A percentile compares a stretch with the other conserved stretches of the same genome.
phyloP scores from a whole-genome alignment of 1,140 invertebrate species.

The Neodiprion fabricii region DNA sequence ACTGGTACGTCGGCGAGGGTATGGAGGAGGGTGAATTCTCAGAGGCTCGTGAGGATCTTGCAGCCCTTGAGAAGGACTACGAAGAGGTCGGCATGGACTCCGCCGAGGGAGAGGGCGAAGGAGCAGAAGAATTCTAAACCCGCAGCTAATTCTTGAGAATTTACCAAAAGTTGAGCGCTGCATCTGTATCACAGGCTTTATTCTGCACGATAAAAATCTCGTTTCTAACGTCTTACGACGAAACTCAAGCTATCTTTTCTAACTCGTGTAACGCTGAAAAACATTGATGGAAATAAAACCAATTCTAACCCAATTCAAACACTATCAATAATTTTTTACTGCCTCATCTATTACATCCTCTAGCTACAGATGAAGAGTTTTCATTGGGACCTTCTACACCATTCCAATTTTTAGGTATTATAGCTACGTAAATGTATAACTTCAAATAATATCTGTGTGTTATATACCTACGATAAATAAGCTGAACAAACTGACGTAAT shows the following conservation, averaged over 20 bases:
- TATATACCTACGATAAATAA: too few relatives aligned
- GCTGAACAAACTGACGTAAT: too few relatives aligned
- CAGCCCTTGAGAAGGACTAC: constrained; percentile 85
- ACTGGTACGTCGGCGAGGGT: constrained; percentile 87
- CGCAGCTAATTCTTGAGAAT: neutral
- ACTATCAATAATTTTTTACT: neutral
- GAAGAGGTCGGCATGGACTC: constrained; percentile 82
- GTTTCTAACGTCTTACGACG: neutral
- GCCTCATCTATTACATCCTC: neutral
- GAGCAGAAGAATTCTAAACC: constrained; percentile 73
- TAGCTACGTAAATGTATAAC: too few relatives aligned
- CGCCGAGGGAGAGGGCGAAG: constrained; percentile 74
- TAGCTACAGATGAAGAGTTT: too few relatives aligned
- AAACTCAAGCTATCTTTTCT: neutral
- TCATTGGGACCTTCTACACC: too few relatives aligned
- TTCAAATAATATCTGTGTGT: too few relatives aligned
- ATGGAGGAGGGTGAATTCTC: constrained; percentile 89
- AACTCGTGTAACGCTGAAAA: neutral
- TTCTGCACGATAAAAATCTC: neutral
- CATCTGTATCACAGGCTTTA: neutral
- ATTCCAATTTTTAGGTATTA: too few relatives aligned
- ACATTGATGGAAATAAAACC: neutral
- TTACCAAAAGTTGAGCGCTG: neutral
- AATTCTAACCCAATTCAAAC: neutral
- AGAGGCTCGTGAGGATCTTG: constrained; percentile 86